These are phyloP conservation scores for Meteorus cinctellus DNA, from an alignment of 2,888 invertebrate species.

Conservation along the genomic window DNA sequence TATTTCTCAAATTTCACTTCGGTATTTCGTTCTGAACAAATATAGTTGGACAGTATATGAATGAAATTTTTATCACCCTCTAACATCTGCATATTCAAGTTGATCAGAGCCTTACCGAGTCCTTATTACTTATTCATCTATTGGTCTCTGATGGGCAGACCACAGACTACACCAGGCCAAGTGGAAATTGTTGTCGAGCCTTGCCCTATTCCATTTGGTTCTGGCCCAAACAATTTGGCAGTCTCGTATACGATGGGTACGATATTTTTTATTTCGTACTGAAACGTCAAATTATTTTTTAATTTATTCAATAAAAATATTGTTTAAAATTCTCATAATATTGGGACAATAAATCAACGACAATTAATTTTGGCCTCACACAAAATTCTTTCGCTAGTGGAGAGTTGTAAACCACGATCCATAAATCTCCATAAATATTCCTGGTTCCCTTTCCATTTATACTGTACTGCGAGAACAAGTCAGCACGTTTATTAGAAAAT, in stretches of 20 bases:
- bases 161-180: constrained; percentile 55
- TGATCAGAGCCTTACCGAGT: constrained; percentile 46
- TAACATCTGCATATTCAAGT: constrained; percentile 51
- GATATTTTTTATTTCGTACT: constrained; percentile 31
- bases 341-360: constrained; percentile 44
- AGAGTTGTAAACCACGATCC: constrained; percentile 43
- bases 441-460: constrained; percentile 26
- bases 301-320: constrained; percentile 15
- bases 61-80: constrained; percentile 53
- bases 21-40: neutral
- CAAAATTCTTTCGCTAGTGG: constrained; percentile 44
- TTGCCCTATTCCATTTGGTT: constrained; percentile 20
- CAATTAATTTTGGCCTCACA: constrained; percentile 42
- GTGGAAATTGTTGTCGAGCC: constrained; percentile 58
- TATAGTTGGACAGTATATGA: constrained; percentile 10
- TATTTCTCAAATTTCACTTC: no score
- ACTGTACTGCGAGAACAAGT: constrained; percentile 32
- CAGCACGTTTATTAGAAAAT: constrained; percentile 49
- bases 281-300: constrained; percentile 19
- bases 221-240: constrained; percentile 42
- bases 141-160: constrained; percentile 54
- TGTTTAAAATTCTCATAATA: neutral
- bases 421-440: constrained; percentile 53
- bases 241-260: constrained; percentile 42
- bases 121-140: constrained; percentile 58